These are phyloP conservation scores for Hirundichthys speculiger DNA, from an alignment of 2,113 vertebrate species.

Conservation along the genomic window DNA sequence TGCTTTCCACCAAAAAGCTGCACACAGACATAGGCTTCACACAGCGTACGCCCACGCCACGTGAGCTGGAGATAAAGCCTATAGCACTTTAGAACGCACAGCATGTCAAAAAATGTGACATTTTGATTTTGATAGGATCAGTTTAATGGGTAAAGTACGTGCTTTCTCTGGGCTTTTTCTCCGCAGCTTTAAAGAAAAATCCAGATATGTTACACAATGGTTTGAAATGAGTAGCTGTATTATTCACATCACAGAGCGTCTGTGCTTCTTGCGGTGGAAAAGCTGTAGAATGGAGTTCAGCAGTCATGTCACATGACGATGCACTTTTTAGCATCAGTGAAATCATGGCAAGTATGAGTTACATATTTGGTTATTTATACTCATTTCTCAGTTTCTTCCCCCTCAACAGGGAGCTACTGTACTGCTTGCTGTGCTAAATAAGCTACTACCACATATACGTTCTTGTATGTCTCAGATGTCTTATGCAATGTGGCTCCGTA, in stretches of 20 bases:
- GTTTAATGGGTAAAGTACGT: not conserved
- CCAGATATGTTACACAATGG: not conserved
- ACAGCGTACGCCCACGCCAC: too few species aligned
- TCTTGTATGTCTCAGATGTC: conserved; percentile 27
- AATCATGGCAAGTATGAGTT: too few species aligned
- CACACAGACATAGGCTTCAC: conserved; percentile 20
- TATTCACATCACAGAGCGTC: too few species aligned
- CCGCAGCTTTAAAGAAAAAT: not conserved
- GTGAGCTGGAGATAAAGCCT: conserved; percentile 15
- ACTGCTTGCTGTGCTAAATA: too few species aligned
- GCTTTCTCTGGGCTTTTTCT: not conserved
- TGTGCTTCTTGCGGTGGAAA: too few species aligned
- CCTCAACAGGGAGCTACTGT: conserved; percentile 7
- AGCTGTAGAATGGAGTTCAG: too few species aligned
- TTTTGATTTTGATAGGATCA: conserved; percentile 2
- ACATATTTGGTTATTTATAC: conserved; percentile 10
- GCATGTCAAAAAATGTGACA: conserved; percentile 15
- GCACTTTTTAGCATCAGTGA: conserved; percentile 2
- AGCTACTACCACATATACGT: conserved; percentile 21
- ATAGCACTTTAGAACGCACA: conserved; percentile 17
- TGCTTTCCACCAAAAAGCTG: conserved; percentile 20
- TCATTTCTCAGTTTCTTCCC: conserved; percentile 9
- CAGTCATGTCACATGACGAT: conserved; percentile 5
- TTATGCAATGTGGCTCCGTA: conserved; percentile 24
- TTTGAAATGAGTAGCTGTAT: too few species aligned